Percentiles rank a stretch among this genome's conserved stretches.
phyloP scores from a whole-genome alignment of 37 sponge, comb jelly and placozoan genomes.

The Agelas oroides region DNA sequence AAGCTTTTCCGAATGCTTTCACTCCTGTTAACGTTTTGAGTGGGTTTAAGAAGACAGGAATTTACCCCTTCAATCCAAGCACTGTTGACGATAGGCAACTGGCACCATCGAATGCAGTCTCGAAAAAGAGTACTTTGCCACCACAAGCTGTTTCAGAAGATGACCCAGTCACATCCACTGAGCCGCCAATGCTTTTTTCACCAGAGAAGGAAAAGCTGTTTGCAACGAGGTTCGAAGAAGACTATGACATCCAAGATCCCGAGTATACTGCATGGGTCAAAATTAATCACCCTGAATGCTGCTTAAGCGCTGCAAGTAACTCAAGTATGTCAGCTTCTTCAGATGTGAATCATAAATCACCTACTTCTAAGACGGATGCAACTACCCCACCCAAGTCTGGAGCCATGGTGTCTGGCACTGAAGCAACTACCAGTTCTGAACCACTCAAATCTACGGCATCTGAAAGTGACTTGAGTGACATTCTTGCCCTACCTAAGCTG shows the following conservation, averaged over 20 bases:
- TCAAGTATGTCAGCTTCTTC: too few relatives aligned
- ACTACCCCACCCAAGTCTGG: too few relatives aligned
- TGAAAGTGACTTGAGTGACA: background rate
- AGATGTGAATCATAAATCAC: too few relatives aligned
- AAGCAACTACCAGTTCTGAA: background rate
- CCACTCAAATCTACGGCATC: background rate
- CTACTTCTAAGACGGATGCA: too few relatives aligned
- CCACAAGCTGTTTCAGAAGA: too few relatives aligned
- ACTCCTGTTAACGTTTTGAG: constrained; percentile 58
- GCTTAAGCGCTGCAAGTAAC: too few relatives aligned
- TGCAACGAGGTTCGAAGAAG: constrained; percentile 20
- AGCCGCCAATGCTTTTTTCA: too few relatives aligned
- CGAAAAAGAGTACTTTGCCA: too few relatives aligned
- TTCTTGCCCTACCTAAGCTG: too few relatives aligned
- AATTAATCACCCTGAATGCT: constrained; percentile 24
- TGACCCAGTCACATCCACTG: too few relatives aligned
- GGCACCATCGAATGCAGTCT: background rate
- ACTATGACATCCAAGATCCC: constrained; percentile 28
- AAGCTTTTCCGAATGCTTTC: constrained; percentile 29
- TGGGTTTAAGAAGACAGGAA: constrained; percentile 37
- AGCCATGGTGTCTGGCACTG: too few relatives aligned
- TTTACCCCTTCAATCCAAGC: background rate
- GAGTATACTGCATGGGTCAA: constrained; percentile 27
- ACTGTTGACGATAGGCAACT: background rate
- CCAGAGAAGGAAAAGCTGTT: constrained; percentile 31